A percentile compares a stretch with the other conserved stretches of the same genome.
phyloP scores from a whole-genome alignment of 2,888 invertebrate species.

The Agonopterix arenella region DNA sequence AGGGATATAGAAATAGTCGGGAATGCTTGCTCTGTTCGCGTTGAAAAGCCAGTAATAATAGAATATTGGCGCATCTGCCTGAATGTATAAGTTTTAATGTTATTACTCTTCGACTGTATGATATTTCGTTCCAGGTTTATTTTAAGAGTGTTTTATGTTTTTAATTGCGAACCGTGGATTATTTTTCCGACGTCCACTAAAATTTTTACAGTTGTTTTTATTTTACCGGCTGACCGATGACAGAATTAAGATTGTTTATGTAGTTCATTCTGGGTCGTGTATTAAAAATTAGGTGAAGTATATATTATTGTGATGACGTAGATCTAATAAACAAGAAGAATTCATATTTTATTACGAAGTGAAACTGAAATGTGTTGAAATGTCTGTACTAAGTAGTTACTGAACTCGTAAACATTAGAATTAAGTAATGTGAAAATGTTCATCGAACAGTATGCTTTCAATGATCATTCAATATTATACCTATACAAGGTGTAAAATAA shows the following conservation, averaged over 20 bases:
- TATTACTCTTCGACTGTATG: conserved; percentile 61
- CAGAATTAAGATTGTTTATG: conserved; percentile 71
- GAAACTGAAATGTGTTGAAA: no score
- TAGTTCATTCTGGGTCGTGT: conserved; percentile 42
- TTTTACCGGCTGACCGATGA: conserved; percentile 60
- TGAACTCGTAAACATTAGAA: no score
- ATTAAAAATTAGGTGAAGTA: conserved; percentile 50
- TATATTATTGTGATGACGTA: conserved; percentile 50
- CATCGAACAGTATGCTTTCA: no score
- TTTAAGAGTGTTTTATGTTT: conserved; percentile 66
- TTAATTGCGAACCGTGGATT: conserved; percentile 67
- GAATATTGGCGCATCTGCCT: conserved; percentile 74
- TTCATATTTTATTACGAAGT: not conserved
- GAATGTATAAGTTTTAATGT: conserved; percentile 70
- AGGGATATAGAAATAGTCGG: conserved; percentile 75
- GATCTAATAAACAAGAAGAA: conserved; percentile 11
- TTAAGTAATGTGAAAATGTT: no score
- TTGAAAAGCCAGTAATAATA: conserved; percentile 75
- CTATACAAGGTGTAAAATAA: no score
- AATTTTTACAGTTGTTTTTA: conserved; percentile 68
- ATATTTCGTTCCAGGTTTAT: conserved; percentile 64
- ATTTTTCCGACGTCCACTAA: conserved; percentile 61
- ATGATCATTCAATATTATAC: no score
- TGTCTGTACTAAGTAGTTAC: no score
- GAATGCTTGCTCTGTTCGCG: conserved; percentile 67